Percentiles rank a stretch among this genome's conserved stretches.
Evolutionary conservation across 2,888 invertebrate species (phyloP).

Genomic region (Prionchulus punctatus): DNA sequence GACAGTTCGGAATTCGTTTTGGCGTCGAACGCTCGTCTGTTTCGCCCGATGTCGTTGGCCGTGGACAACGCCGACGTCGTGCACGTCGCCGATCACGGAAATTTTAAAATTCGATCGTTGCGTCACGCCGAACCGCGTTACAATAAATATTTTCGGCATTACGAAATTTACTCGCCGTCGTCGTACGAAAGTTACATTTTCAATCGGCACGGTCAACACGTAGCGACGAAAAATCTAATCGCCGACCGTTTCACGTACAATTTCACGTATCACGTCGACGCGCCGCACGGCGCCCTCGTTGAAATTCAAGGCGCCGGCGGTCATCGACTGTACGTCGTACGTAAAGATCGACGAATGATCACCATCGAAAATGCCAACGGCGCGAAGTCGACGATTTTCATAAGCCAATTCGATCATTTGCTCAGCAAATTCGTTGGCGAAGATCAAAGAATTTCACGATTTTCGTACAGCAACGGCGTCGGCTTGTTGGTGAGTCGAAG

Average conservation of each 20-base stretch:
- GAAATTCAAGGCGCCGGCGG: constrained; percentile 85
- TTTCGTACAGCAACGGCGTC: constrained; percentile 14
- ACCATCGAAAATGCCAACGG: constrained; percentile 12
- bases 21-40: constrained; percentile 15
- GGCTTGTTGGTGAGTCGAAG: constrained; percentile 43
- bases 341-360: constrained; percentile 71
- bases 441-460: neutral
- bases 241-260: constrained; percentile 87
- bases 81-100: constrained; percentile 80
- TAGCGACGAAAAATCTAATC: constrained; percentile 50
- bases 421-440: constrained; percentile 15
- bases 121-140: neutral
- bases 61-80: constrained; percentile 85
- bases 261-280: constrained; percentile 88
- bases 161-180: constrained; percentile 78
- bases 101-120: constrained; percentile 31
- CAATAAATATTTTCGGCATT: constrained; percentile 62
- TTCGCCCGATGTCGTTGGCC: constrained; percentile 18
- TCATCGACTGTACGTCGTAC: constrained; percentile 49
- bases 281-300: constrained; percentile 80
- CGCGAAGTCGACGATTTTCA: constrained; percentile 9
- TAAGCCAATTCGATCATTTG: constrained; percentile 21
- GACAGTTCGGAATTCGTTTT: neutral
- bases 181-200: constrained; percentile 53
- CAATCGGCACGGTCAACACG: constrained; percentile 71